Evolutionary conservation across 2,113 vertebrate genomes (phyloP), one percentile per base, ranked within the genome.

Genomic region (Neogobius melanostomus): DNA sequence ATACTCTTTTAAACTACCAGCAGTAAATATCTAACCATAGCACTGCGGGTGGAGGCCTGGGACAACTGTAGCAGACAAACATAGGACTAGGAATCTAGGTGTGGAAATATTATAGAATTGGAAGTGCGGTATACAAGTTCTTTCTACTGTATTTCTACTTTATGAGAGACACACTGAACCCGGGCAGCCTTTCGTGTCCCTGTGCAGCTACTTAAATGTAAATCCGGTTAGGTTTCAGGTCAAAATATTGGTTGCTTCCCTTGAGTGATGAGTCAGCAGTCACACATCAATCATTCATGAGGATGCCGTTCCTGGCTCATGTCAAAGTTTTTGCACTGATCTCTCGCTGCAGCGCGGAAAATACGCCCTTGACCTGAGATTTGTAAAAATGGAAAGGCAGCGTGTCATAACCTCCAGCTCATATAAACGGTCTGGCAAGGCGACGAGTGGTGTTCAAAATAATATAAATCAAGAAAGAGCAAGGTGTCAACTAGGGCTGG

Each of bases 231-330:
- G 63, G 72, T 81, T 88, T 86, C 66, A 78, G 78, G 84, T 91
- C 81, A 88, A 88, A 83, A 88, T 86, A 90, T 86, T 75, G 77
- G 68, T 80, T 80, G 67, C 71, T 81, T 70, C 89, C 85, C 82
- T 36, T 53, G 76, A 80, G 83, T 79, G 82, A 85, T 92, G 90
- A 92, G 77, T 92, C 89, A 92, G 90, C 90, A 83, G 64, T 71
- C 8, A 6, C 14, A 45, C 83, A 91, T 92, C 87, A 92, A 90
- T 93, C 90, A 92, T 89, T 92, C 81, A 92, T 89, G 90, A 90
- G 85, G 75, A 77, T 73, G 72, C 69, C 53, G 77, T 82, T 76
- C 53, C 62, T 74, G 65, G 60, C 74, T 68, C 64, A 69, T 78
- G 71, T 83, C 77, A 80, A 81, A 68, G 54, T 74, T 76, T 74